Evolutionary conservation across 2,888 invertebrate genomes (phyloP).

Genomic region (Pyrrhia umbra): DNA sequence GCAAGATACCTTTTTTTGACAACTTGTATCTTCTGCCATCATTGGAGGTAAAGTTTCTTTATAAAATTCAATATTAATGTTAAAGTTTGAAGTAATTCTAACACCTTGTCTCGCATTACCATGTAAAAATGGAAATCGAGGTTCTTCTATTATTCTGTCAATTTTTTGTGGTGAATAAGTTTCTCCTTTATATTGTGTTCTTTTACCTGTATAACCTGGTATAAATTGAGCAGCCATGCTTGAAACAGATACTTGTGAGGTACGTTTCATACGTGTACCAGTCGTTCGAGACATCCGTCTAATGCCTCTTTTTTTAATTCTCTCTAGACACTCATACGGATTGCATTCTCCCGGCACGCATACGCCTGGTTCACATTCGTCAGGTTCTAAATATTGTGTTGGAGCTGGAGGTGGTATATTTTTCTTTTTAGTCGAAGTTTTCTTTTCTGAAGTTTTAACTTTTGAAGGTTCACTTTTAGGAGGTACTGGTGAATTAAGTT

Average conservation of each 20-base stretch:
- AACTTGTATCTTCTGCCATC: not conserved
- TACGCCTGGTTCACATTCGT: constrained; percentile 51
- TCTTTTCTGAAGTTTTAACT: constrained; percentile 26
- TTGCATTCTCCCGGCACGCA: constrained; percentile 63
- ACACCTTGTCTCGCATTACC: constrained; percentile 47
- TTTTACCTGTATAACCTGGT: constrained; percentile 35
- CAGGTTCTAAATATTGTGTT: constrained; percentile 2
- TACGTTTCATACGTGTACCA: constrained; percentile 17
- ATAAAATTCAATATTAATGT: constrained; percentile 57
- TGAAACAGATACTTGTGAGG: constrained; percentile 24
- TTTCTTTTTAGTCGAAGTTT: constrained; percentile 38
- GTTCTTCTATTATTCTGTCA: constrained; percentile 56
- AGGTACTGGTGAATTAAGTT: not conserved
- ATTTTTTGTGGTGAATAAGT: constrained; percentile 21
- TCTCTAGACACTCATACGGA: constrained; percentile 59
- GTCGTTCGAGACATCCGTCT: constrained; percentile 37
- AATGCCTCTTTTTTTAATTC: constrained; percentile 58
- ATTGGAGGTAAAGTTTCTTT: constrained; percentile 49
- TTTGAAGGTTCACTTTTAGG: not conserved
- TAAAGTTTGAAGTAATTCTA: constrained; percentile 54
- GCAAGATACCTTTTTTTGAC: not conserved
- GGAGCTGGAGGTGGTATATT: not conserved
- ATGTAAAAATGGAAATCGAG: constrained; percentile 45
- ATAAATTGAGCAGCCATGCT: constrained; percentile 19
- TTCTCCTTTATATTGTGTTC: constrained; percentile 20